A percentile compares a stretch with the other conserved stretches of the same genome.
Evolutionary conservation across 2,797 vertebrate genomes (phyloP).

Genomic region (Catharus ustulatus): DNA sequence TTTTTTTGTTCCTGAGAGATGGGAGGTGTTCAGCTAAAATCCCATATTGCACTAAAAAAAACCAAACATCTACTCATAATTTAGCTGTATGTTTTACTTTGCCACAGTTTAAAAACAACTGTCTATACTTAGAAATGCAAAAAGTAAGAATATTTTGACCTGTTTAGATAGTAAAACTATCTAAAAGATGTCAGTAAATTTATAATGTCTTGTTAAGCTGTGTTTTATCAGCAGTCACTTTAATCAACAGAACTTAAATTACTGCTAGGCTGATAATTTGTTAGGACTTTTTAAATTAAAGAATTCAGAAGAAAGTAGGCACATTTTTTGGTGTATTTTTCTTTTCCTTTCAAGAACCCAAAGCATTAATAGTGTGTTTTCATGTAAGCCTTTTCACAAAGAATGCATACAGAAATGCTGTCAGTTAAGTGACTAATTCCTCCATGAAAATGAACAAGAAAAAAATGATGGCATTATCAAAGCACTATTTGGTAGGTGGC

Average conservation of each 20-base stretch:
- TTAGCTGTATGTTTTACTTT: background rate
- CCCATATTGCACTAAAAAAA: background rate
- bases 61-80: rapidly evolving
- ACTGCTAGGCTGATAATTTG: background rate
- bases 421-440: background rate
- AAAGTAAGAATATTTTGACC: background rate
- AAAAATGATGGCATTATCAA: background rate
- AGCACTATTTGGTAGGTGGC: background rate
- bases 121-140: background rate
- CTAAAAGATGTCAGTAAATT: background rate
- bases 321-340: background rate
- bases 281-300: background rate
- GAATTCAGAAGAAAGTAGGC: background rate
- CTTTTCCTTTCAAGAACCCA: background rate
- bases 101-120: background rate
- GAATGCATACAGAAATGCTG: background rate
- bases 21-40: background rate
- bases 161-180: background rate
- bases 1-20: background rate
- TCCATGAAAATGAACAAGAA: background rate
- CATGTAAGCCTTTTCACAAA: background rate
- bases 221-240: background rate
- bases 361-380: background rate
- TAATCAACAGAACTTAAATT: background rate
- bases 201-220: background rate